Conservation (phyloP, 1,140 invertebrate genomes). For the Panagrolaimus sp. region DNA sequence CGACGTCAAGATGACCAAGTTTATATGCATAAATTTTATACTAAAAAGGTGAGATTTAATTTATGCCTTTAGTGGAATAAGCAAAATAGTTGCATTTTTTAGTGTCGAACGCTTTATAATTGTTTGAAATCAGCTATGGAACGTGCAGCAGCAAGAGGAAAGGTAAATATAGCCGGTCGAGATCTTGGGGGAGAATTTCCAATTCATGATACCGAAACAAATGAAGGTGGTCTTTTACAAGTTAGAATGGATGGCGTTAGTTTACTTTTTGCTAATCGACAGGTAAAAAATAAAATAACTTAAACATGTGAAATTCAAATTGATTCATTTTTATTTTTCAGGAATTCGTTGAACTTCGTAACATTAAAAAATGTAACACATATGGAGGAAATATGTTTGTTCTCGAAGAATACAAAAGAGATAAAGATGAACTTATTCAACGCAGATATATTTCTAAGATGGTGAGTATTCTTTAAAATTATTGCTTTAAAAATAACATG, state of each 20-base stretch:
- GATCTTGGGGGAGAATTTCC: constrained; percentile 92
- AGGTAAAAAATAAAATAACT: constrained; percentile 69
- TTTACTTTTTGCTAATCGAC: constrained; percentile 93
- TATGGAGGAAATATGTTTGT: constrained; percentile 92
- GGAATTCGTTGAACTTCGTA: constrained; percentile 98
- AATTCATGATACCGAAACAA: constrained; percentile 88
- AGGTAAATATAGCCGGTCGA: constrained; percentile 65
- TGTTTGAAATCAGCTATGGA: constrained; percentile 99
- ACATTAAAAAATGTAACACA: constrained; percentile 98
- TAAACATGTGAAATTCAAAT: neutral
- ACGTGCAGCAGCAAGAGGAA: constrained; percentile 75
- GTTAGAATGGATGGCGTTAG: constrained; percentile 98
- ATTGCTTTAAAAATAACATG: too few species aligned
- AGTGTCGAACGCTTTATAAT: constrained; percentile 97
- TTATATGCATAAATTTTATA: constrained; percentile 96
- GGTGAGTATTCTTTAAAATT: constrained; percentile 71
- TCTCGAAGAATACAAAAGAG: constrained; percentile 97
- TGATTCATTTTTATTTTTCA: constrained; percentile 65
- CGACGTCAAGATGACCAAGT: constrained; percentile 62
- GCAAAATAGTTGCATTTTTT: constrained; percentile 29
- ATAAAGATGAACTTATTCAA: constrained; percentile 88
- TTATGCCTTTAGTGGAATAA: too few species aligned
- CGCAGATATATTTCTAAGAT: constrained; percentile 94
- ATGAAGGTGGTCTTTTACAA: constrained; percentile 91
- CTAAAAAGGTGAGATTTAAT: constrained; percentile 98